phyloP scores from a whole-genome alignment of 2,797 vertebrate species.

The Malacoraja senta region DNA sequence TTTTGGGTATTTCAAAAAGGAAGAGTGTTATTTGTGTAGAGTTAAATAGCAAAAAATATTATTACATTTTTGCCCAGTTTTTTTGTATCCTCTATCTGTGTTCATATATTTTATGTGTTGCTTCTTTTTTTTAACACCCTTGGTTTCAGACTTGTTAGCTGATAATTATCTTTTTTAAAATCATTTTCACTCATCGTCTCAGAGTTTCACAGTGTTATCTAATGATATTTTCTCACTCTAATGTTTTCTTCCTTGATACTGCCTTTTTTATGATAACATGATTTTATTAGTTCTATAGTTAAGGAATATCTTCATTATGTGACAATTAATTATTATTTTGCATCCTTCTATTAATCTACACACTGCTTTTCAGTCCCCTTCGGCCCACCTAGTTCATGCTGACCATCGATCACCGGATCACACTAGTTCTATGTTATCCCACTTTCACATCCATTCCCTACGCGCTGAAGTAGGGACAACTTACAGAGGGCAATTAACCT shows the following conservation, averaged over 20 bases:
- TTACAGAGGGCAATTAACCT: too few relatives aligned
- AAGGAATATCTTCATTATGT: background rate
- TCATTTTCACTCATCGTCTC: background rate
- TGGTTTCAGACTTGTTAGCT: background rate
- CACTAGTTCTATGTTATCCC: too few relatives aligned
- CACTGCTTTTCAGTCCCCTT: background rate
- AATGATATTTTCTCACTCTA: background rate
- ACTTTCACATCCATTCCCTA: too few relatives aligned
- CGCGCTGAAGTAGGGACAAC: too few relatives aligned
- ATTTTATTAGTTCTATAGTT: background rate
- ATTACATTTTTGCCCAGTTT: background rate
- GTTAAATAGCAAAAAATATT: background rate
- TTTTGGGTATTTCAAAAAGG: too few relatives aligned
- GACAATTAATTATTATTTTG: background rate
- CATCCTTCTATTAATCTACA: background rate
- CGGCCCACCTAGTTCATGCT: too few relatives aligned
- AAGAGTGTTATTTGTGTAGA: background rate
- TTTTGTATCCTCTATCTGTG: background rate
- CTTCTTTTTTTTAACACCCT: background rate
- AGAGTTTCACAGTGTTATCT: background rate
- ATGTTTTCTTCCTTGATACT: background rate
- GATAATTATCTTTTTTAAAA: background rate
- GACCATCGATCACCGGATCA: too few relatives aligned
- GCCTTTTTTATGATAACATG: background rate
- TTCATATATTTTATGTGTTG: background rate